Percentiles rank a stretch among this genome's conserved stretches.
These are phyloP conservation scores for Volucella zonaria DNA, from an alignment of 2,888 invertebrate species.

Conservation along the genomic window DNA sequence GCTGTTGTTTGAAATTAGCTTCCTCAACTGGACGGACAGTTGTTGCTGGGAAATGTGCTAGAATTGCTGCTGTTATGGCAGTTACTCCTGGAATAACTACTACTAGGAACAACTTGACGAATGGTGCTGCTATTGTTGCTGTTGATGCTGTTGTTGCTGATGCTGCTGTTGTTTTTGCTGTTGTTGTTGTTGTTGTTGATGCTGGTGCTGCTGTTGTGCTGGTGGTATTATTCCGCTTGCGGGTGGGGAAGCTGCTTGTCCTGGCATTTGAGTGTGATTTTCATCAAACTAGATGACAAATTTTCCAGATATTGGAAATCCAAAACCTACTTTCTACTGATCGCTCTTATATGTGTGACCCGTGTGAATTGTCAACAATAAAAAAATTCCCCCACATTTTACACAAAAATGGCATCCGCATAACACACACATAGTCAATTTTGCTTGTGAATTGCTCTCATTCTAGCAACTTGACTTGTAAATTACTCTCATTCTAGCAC, in stretches of 20 bases:
- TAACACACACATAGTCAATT: too few species aligned
- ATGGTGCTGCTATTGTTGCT: constrained; percentile 47
- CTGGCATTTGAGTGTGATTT: constrained; percentile 63
- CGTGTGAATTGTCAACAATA: too few species aligned
- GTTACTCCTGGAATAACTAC: too few species aligned
- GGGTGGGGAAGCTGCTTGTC: constrained; percentile 70
- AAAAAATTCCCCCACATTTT: too few species aligned
- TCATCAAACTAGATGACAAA: not conserved
- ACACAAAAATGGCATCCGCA: too few species aligned
- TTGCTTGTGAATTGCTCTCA: too few species aligned
- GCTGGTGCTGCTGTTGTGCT: constrained; percentile 71
- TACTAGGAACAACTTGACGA: constrained; percentile 68
- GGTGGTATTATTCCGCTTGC: constrained; percentile 58
- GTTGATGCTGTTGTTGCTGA: not conserved
- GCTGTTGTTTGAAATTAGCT: constrained; percentile 85
- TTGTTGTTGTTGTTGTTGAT: constrained; percentile 51
- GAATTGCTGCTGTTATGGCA: constrained; percentile 64
- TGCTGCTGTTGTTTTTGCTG: too few species aligned
- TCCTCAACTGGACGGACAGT: constrained; percentile 86
- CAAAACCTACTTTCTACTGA: too few species aligned
- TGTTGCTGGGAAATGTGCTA: constrained; percentile 83
- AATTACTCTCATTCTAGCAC: too few species aligned
- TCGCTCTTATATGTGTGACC: too few species aligned
- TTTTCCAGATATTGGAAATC: too few species aligned
- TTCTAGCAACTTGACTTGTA: too few species aligned